Evolutionary conservation across 2,888 invertebrate genomes (phyloP).

Genomic region (Apeira syringaria): DNA sequence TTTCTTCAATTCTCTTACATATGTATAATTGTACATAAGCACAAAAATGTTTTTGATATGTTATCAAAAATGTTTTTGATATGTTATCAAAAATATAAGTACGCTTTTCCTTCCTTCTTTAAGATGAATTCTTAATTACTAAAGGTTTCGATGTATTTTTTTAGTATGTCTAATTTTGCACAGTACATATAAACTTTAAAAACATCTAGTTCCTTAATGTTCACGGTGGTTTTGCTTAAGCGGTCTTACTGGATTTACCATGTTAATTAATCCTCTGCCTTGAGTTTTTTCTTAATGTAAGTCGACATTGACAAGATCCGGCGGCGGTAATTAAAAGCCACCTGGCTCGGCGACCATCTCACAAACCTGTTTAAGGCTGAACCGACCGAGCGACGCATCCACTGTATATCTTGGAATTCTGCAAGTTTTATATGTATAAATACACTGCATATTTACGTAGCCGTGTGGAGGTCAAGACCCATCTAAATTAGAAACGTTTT

Average conservation of each 20-base stretch:
- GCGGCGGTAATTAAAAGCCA: conserved; percentile 44
- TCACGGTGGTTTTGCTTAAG: neutral
- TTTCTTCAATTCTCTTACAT: too few species aligned
- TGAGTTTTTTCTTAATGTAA: conserved; percentile 43
- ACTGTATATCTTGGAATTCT: conserved; percentile 15
- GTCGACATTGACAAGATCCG: conserved; percentile 49
- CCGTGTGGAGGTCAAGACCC: conserved; percentile 14
- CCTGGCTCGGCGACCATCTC: conserved; percentile 41
- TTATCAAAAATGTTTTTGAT: too few species aligned
- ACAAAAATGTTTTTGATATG: too few species aligned
- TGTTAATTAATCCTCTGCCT: conserved; percentile 31
- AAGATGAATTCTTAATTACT: too few species aligned
- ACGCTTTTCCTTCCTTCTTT: too few species aligned
- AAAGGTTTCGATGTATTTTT: too few species aligned
- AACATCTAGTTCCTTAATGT: neutral
- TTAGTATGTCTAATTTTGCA: too few species aligned
- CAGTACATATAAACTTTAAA: neutral
- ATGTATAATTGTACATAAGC: too few species aligned
- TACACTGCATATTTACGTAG: conserved; percentile 9
- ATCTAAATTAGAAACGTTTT: conserved; percentile 12
- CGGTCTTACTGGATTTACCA: conserved; percentile 10
- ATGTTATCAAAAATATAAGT: too few species aligned
- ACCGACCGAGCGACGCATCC: conserved; percentile 13
- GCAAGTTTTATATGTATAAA: conserved; percentile 21
- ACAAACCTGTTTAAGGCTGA: conserved; percentile 36